Conservation (phyloP, 2,113 vertebrate genomes). For the Pluvianellus socialis region DNA sequence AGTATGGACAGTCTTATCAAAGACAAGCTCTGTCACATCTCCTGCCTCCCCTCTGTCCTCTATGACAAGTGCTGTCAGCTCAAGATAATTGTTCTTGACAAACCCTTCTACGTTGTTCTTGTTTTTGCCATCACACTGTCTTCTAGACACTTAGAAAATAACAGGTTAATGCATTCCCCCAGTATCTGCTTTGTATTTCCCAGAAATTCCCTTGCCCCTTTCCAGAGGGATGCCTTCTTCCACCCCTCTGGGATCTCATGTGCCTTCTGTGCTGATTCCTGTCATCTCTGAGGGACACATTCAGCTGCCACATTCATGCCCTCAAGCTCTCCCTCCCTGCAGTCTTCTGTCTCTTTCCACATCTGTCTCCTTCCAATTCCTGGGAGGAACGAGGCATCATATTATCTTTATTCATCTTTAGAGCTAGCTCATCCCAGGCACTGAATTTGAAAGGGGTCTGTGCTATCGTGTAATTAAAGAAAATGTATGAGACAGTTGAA, state of each 20-base stretch:
- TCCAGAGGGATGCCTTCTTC: neutral
- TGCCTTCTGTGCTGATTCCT: neutral
- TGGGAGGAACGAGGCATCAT: neutral
- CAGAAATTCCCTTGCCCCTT: neutral
- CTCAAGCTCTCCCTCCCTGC: neutral
- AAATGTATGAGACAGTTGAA: neutral
- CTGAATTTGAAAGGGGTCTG: constrained; percentile 28
- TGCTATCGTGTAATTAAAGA: neutral
- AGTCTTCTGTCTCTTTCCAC: neutral
- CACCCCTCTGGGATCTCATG: neutral
- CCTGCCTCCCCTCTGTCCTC: neutral
- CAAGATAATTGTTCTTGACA: neutral
- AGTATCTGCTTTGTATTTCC: neutral
- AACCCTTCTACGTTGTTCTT: neutral
- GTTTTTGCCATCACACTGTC: neutral
- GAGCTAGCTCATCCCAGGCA: neutral
- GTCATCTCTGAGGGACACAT: neutral
- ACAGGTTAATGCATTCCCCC: neutral
- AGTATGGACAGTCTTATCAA: neutral
- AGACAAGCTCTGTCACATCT: neutral
- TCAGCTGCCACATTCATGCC: neutral
- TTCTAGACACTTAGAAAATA: neutral
- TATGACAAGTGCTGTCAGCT: neutral
- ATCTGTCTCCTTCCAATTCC: neutral
- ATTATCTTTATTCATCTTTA: neutral